These are phyloP conservation scores for Calonectris borealis DNA, from an alignment of 2,113 vertebrate species.

Conservation along the genomic window DNA sequence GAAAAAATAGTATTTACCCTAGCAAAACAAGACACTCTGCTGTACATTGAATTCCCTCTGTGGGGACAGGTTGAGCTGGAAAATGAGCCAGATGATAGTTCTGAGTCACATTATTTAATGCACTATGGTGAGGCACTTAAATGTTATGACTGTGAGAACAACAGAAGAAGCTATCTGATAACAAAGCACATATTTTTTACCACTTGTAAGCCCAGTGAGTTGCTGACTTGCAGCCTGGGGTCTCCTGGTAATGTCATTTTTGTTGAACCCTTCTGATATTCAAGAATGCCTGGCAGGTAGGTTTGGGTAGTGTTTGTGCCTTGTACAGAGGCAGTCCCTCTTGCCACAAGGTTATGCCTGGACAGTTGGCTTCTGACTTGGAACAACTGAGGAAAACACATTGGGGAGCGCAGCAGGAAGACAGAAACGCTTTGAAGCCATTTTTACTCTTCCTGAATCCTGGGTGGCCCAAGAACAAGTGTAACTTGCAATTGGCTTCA, in stretches of 20 bases:
- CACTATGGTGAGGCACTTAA: background rate
- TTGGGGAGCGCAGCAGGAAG: background rate
- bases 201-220: background rate
- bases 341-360: background rate
- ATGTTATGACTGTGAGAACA: background rate
- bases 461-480: background rate
- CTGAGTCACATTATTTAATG: slow-evolving; percentile 8
- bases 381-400: background rate
- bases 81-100: background rate
- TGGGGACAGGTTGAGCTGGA: background rate
- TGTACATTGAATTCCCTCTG: background rate
- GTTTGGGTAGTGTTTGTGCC: background rate
- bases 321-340: background rate
- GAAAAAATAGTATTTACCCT: background rate
- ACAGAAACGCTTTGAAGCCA: background rate
- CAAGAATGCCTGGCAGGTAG: background rate
- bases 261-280: background rate
- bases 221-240: background rate
- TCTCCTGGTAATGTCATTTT: background rate
- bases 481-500: background rate
- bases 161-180: background rate
- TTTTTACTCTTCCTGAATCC: background rate
- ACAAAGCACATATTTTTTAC: background rate
- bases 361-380: background rate
- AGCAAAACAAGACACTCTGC: background rate